Evolutionary conservation across 2,113 vertebrate species (phyloP).

Genomic region (Eulemur macaco): DNA sequence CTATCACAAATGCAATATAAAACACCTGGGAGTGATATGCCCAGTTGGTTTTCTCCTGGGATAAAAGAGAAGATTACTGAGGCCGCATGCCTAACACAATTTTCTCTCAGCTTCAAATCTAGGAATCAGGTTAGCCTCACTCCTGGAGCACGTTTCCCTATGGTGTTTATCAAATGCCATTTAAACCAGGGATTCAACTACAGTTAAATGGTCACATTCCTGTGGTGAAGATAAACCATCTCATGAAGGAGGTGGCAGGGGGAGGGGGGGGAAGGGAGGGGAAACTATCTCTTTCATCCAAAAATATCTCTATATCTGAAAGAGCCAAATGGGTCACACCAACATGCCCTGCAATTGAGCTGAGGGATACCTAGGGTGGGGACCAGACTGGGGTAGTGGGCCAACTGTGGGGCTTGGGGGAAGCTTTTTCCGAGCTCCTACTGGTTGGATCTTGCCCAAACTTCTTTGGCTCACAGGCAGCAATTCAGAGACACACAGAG

Average conservation of each 20-base stretch:
- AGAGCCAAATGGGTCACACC: no score
- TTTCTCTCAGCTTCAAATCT: conserved; percentile 23
- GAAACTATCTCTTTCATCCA: background rate
- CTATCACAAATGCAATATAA: background rate
- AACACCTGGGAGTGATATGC: background rate
- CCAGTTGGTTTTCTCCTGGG: background rate
- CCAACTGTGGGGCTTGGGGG: background rate
- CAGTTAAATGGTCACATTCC: background rate
- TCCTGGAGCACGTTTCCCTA: background rate
- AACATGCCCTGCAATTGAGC: no score
- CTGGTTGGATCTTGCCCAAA: background rate
- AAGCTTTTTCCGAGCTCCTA: background rate
- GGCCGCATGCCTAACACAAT: background rate
- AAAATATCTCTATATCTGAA: background rate
- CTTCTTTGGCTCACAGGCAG: background rate
- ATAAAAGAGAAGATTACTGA: background rate
- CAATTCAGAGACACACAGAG: background rate
- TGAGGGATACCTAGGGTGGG: rapidly evolving
- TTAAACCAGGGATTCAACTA: background rate
- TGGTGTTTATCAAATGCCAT: background rate
- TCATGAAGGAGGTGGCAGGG: background rate
- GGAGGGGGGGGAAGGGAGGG: background rate
- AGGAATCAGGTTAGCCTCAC: background rate
- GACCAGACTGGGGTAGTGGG: background rate
- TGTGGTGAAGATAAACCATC: background rate